Conservation (phyloP, 2,113 vertebrate genomes). For the Indri indri region DNA sequence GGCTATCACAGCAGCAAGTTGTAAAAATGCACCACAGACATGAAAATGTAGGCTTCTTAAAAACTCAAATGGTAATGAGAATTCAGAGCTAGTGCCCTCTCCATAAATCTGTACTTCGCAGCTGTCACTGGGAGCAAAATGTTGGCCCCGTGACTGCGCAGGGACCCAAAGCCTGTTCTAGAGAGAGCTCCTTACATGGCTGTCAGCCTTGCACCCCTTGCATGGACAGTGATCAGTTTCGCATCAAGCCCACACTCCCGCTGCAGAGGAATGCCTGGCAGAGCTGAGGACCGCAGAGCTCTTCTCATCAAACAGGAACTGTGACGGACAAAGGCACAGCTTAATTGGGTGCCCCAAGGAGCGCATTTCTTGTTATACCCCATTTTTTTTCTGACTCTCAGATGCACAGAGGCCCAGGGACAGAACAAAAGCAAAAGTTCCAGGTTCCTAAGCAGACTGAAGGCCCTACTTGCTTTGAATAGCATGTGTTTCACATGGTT, state of each 20-base stretch:
- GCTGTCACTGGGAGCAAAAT: conserved; percentile 14
- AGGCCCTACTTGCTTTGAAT: background rate
- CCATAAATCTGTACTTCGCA: conserved; percentile 3
- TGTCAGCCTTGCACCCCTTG: background rate
- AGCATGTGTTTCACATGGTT: background rate
- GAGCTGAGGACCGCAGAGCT: background rate
- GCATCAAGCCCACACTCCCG: background rate
- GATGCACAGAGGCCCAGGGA: background rate
- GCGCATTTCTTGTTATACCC: background rate
- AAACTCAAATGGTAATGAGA: background rate
- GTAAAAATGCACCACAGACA: background rate
- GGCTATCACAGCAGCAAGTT: background rate
- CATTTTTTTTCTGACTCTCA: background rate
- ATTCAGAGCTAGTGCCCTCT: background rate
- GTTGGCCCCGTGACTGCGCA: background rate
- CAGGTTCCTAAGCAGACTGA: background rate
- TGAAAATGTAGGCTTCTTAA: background rate
- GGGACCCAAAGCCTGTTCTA: background rate
- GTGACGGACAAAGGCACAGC: background rate
- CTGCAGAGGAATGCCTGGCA: background rate
- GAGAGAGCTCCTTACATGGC: background rate
- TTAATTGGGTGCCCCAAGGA: background rate
- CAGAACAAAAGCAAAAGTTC: background rate
- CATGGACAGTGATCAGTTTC: background rate
- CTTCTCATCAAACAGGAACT: background rate